phyloP scores from a whole-genome alignment of 2,888 invertebrate species.

The Sycophila texana region DNA sequence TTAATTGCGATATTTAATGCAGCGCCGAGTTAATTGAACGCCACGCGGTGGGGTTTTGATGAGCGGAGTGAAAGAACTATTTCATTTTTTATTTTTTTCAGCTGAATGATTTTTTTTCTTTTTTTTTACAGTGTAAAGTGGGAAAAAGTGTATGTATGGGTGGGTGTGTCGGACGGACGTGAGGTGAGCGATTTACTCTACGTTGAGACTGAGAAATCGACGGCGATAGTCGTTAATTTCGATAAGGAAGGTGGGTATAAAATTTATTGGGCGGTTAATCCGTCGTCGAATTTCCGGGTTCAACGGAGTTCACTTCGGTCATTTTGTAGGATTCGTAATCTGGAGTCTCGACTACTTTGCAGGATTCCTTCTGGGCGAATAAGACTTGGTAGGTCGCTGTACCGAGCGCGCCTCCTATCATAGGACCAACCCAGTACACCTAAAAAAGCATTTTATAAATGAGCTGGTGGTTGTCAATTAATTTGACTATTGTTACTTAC shows the following conservation, averaged over 20 bases:
- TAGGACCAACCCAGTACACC: constrained; percentile 54
- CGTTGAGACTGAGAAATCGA: no score
- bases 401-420: constrained; percentile 47
- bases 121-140: no score
- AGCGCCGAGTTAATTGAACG: no score
- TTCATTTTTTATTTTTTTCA: no score
- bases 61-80: no score
- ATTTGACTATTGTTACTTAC: constrained; percentile 68
- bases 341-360: neutral
- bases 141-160: no score
- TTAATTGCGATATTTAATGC: neutral
- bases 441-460: neutral
- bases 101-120: no score
- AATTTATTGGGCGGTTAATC: neutral
- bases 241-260: no score
- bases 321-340: constrained; percentile 44
- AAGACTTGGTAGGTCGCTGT: constrained; percentile 48
- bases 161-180: no score
- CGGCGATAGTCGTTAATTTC: no score
- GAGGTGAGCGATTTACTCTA: no score
- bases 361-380: constrained; percentile 27
- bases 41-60: no score
- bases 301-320: constrained; percentile 17
- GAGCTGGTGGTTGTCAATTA: neutral
- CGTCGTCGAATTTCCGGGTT: constrained; percentile 13